Evolutionary conservation across 2,797 vertebrate species (phyloP), one percentile per base, ranked within the genome.

Genomic region (Enteromius unitaeniatus): DNA sequence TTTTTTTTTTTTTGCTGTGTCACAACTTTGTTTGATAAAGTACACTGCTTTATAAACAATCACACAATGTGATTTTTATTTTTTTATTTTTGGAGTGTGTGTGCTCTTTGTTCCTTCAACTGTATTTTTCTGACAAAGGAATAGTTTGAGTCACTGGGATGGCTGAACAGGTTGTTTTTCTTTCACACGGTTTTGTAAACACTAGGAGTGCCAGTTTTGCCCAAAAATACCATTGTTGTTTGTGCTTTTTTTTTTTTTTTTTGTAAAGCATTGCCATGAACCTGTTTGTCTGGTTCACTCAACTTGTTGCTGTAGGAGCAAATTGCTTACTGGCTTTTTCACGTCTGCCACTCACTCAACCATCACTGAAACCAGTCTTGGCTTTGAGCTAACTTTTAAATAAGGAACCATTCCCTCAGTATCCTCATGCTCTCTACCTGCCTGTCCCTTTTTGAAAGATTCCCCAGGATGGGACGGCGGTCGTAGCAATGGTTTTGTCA

Each of bases 401-500:
- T 17, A 64, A 4, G 49, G 49, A 53, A 0, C 9, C 21, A 17
- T 6, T 53, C 15, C 17, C 5, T 26, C 21, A 64, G 3, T 49
- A 15, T 14, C n/a, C 47, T 84, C 3, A 53, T 64, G 34, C 69
- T 15, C 69, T 84, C 49, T 81, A 21, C 15, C 47, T 87, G 9
- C 8, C 79, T 67, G 23, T 70, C 9, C 45, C 53, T 82, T 47
- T 78, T 8, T 76, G 85, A 26, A 93, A 97, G 94, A 96, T 86
- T 93, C 92, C 87, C 87, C 94, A 82, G 95, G 92, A 78, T 96
- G 95, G 94, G 95, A 94, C 19, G 86, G 88, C 10, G 90, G 88
- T 64, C 94, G 93, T 85, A 93, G 91, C 92, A 96, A 96, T 90
- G 95, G 95, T 90, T 96, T 94, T 92, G 93, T 95, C 89, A 96